Evolutionary conservation across 2,113 vertebrate genomes (phyloP), one percentile per base, ranked within the genome.

Genomic region (Furnarius figulus): DNA sequence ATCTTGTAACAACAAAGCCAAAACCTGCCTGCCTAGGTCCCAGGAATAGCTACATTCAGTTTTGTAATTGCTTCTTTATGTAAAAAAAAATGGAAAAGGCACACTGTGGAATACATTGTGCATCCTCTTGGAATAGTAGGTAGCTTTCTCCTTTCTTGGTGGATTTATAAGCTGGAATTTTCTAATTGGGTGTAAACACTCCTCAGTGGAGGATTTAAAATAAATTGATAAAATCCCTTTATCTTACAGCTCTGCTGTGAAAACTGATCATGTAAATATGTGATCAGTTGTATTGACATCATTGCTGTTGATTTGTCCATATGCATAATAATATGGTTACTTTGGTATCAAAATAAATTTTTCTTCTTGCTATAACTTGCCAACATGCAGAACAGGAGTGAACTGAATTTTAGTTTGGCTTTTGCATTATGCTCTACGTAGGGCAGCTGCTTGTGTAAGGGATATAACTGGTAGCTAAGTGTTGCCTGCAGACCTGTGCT

Each of bases 41-140:
- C 39, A 81, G 47, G 47, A 52, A 86, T 35, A 81, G 47, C 31
- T 71, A 39, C 4, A 10, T 90, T 77, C 76, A 67, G 39, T 77
- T 92, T 87, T 93, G 44, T 93, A 92, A 81, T 63, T 87, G 59
- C 47, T 87, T 93, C 44, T 83, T 73, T 85, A 47, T 47, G 31
- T 59, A 78, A 84, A 75, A 52, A 52, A 86, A 89, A 84, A 93
- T 44, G 10, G 33, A 33, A 85, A 89, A 67, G 74, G 22, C 16
- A 53, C 31, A 12, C n/a, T 49, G 50, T 46, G 63, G 3, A 1
- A 70, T 74, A 86, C 31, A 23, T 61, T 52, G 28, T 72, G 42
- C 28, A 68, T 92, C 52, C 75, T 74, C 37, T 53, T 53, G 31
- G 68, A 72, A 42, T 14, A 14, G 49, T n/a, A 46, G 46, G 20